Evolutionary conservation across 2,113 vertebrate species (phyloP).

Genomic region (Perccottus glenii): DNA sequence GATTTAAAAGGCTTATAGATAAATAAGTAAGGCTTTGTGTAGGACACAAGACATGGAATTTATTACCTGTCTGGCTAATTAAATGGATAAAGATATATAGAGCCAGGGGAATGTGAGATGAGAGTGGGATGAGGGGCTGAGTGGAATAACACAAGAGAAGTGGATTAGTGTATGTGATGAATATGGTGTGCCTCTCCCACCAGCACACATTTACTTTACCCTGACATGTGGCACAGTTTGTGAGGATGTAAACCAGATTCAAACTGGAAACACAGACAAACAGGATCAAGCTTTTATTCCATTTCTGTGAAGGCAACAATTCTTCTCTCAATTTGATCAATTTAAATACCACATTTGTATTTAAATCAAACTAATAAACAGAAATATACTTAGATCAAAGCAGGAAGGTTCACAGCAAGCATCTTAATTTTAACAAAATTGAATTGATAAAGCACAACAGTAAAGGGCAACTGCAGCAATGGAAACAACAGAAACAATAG

Average conservation of each 20-base stretch:
- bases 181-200: conserved; percentile 38
- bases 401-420: no score
- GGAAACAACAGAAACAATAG: no score
- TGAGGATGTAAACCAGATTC: conserved; percentile 7
- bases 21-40: conserved; percentile 62
- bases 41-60: conserved; percentile 58
- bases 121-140: conserved; percentile 52
- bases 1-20: conserved; percentile 54
- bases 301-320: no score
- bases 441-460: no score
- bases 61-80: conserved; percentile 79
- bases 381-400: no score
- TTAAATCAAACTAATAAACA: no score
- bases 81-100: conserved; percentile 76
- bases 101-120: conserved; percentile 41
- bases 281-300: no score
- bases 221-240: conserved; percentile 34
- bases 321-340: no score
- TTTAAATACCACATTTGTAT: no score
- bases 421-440: no score
- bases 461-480: no score
- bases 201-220: conserved; percentile 35
- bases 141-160: conserved; percentile 43
- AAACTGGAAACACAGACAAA: no score
- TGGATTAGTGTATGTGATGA: conserved; percentile 55